Evolutionary conservation across 1,140 invertebrate species (phyloP), one percentile per base, ranked within the genome.

Genomic region (Phortica variegata): DNA sequence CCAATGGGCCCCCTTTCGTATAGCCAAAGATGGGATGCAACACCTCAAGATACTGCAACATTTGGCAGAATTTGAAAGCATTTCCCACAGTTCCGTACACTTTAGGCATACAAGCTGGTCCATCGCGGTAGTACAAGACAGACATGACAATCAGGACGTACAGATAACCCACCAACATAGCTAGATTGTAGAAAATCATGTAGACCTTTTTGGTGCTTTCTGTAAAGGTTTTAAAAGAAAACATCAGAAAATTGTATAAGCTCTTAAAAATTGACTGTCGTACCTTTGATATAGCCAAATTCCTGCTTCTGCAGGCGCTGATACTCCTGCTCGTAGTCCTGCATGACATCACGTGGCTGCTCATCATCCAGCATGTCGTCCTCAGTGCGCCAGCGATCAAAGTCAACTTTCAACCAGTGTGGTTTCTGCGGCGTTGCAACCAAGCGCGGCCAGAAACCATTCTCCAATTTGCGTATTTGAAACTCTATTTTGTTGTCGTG

Each of bases 341-440:
- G 79, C 66, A 82, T 81, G 9, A 89, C 78, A 62, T 88, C 83
- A 16, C 86, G 80, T 5, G 81, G 79, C 26, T 86, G 81, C 32
- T 87, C 84, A 40, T 84, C 80, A 29, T 83, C 77, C 31, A 81
- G 78, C 43, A 84, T 83, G 23, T 84, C 81, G 34, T 85, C 85
- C 54, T 87, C 85, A 38, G 83, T 84, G 75, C 82, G 85, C 84
- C 91, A 91, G 34, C 86, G 81, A 72, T 93, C 90, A 81, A 93
- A 93, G 79, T 93, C 90, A 59, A 93, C 86, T 80, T 94, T 95
- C 2, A 97, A 77, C 93, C 93, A 97, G 0, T 85, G 83, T 2
- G 89, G 89, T 72, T 95, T 95, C 60, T 87, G 84, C 12, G 85
- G 84, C 48, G 87, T 81, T 39, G 84, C 81, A 4, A 85, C 88